Percentiles rank a stretch among this genome's conserved stretches.
phyloP scores from a whole-genome alignment of 2,113 vertebrate genomes.

The Hypanus sabinus region DNA sequence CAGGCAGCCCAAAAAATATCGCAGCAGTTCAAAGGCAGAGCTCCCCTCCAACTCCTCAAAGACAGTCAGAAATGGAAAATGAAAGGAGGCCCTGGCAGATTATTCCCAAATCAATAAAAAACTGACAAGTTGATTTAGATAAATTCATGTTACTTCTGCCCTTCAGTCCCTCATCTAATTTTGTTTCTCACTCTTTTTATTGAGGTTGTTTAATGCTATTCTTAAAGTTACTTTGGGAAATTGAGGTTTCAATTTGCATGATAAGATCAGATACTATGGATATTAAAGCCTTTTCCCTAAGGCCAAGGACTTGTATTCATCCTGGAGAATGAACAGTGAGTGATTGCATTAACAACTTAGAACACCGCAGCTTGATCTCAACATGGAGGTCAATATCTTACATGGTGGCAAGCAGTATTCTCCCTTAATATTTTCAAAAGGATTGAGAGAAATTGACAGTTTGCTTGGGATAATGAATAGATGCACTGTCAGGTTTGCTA shows the following conservation, averaged over 20 bases:
- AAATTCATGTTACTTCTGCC: background rate
- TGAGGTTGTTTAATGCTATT: background rate
- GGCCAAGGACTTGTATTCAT: background rate
- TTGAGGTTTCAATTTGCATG: background rate
- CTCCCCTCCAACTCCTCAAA: too few species aligned
- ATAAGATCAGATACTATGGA: background rate
- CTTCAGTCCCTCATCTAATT: background rate
- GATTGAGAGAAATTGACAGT: background rate
- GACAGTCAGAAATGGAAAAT: too few species aligned
- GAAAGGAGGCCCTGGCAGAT: too few species aligned
- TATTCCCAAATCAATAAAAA: background rate
- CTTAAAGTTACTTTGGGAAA: background rate
- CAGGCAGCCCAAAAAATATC: background rate
- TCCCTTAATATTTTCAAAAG: background rate
- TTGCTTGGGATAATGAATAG: background rate
- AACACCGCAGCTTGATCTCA: background rate
- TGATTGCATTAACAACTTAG: background rate
- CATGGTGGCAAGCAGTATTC: background rate
- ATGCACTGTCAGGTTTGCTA: background rate
- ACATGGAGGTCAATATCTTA: too few species aligned
- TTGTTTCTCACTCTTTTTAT: background rate
- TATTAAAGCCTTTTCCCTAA: background rate
- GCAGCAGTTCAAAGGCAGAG: background rate
- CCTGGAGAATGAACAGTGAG: background rate
- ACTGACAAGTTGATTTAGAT: conserved; percentile 5